Percentiles rank a stretch among this genome's conserved stretches.
phyloP scores from a whole-genome alignment of 1,140 invertebrate species.

The Harpegnathos saltator region DNA sequence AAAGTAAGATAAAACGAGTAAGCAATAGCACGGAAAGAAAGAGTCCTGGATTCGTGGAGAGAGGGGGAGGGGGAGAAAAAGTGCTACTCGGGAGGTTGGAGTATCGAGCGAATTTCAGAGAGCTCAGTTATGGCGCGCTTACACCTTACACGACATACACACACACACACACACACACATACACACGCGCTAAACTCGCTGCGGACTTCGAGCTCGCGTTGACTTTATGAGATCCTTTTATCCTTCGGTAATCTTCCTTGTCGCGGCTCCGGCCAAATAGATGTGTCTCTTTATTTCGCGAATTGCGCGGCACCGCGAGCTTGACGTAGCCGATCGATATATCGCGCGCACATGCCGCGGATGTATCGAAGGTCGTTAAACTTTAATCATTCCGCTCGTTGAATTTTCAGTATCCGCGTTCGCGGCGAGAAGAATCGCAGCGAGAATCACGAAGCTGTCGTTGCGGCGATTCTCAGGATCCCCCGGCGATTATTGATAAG shows the following conservation, averaged over 20 bases:
- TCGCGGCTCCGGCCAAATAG: constrained; percentile 36
- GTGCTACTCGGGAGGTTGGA: constrained; percentile 63
- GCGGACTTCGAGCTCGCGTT: constrained; percentile 50
- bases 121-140: constrained; percentile 65
- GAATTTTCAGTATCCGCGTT: no score
- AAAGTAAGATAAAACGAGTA: constrained; percentile 32
- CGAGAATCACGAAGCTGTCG: no score
- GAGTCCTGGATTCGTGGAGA: constrained; percentile 59
- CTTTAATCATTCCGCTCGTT: no score
- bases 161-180: constrained; percentile 22
- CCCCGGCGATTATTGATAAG: no score
- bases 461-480: no score
- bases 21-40: constrained; percentile 19
- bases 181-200: background rate
- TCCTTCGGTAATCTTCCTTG: constrained; percentile 57
- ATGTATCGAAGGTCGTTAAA: background rate
- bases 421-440: no score
- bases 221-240: constrained; percentile 68
- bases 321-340: background rate
- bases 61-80: constrained; percentile 54
- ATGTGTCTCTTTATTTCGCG: constrained; percentile 46
- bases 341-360: no score
- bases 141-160: constrained; percentile 39
- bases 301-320: constrained; percentile 14
- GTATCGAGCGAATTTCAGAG: constrained; percentile 60